Evolutionary conservation across 2,888 invertebrate genomes (phyloP), one percentile per base, ranked within the genome.

Genomic region (Leucozona laternaria): DNA sequence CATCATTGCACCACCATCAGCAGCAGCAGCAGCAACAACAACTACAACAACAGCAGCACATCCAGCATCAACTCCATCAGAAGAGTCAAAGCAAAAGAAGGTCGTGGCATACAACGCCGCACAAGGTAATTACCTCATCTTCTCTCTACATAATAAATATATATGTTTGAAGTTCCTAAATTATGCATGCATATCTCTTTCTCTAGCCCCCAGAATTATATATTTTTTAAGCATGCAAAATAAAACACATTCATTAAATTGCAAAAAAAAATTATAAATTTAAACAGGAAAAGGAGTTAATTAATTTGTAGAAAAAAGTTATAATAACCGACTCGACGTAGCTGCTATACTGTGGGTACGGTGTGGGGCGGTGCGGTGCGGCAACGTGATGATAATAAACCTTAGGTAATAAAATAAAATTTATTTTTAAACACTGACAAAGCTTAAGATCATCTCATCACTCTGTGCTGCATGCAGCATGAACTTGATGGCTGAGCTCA

Each of bases 81-180:
- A 86, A 88, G 55, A 88, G 89, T 72, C 94, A 95, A 90, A 95
- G 94, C 89, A 94, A 95, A 91, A 93, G 95, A 89, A 94, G 95
- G 90, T 95, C 95, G 90, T 95, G 95, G 95, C 95, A 95, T 91
- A 94, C 94, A 88, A 95, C 95, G 89, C 94, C 95, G 58, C 95
- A 95, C 92, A 95, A 95, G 94, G 96, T 95, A 93, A 93, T 90
- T 90, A 89, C 28, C 50, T 53, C 57, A 50, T 25, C 15, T 20
- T 25, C 17, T 48, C 11, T 66, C 13, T 22, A 53, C 6, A 53
- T 5, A 8, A 6, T 31, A 31, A 31, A 31, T 8, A 2, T 28
- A 28, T 31, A 31, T 31, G 31, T 31, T n/a, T n/a, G n/a, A n/a
- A n/a, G n/a, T n/a, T n/a, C n/a, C 48, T 50, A 37, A 58, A 58